Percentiles rank a stretch among this genome's conserved stretches.
Evolutionary conservation across 2,113 vertebrate genomes (phyloP).

Genomic region (Xiphophorus hellerii): DNA sequence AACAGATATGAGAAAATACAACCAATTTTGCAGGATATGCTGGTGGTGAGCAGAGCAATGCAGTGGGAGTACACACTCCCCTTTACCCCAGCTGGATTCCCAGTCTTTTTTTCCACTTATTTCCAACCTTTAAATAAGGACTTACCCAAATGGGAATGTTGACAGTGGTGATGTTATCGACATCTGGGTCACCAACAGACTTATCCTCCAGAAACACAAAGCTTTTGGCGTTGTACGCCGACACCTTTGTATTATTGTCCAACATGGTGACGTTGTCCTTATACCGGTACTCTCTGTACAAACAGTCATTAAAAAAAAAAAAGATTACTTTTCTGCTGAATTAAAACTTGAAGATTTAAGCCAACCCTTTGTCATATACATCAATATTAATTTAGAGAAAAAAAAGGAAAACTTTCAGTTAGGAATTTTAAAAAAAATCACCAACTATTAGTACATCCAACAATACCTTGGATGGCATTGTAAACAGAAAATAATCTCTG

Average conservation of each 20-base stretch:
- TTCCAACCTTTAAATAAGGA: constrained; percentile 23
- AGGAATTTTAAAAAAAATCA: no score
- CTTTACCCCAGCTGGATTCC: constrained; percentile 17
- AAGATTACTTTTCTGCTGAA: background rate
- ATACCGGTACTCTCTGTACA: constrained; percentile 87
- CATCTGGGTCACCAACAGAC: constrained; percentile 88
- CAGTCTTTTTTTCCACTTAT: constrained; percentile 1
- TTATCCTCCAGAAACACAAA: constrained; percentile 87
- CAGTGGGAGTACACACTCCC: background rate
- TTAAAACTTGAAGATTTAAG: no score
- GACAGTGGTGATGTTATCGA: constrained; percentile 87
- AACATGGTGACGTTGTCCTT: constrained; percentile 88
- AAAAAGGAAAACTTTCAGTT: background rate
- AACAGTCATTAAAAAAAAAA: constrained; percentile 7
- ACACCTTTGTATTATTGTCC: constrained; percentile 86
- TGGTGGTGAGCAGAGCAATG: constrained; percentile 1
- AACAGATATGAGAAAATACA: background rate
- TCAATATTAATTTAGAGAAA: background rate
- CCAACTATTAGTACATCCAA: no score
- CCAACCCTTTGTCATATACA: background rate
- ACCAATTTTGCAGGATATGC: background rate
- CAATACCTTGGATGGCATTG: no score
- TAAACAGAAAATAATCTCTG: no score
- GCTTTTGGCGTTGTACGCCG: constrained; percentile 86
- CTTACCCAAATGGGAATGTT: constrained; percentile 95